Conservation (phyloP, 2,113 vertebrate genomes). For the Aldabrachelys gigantea region DNA sequence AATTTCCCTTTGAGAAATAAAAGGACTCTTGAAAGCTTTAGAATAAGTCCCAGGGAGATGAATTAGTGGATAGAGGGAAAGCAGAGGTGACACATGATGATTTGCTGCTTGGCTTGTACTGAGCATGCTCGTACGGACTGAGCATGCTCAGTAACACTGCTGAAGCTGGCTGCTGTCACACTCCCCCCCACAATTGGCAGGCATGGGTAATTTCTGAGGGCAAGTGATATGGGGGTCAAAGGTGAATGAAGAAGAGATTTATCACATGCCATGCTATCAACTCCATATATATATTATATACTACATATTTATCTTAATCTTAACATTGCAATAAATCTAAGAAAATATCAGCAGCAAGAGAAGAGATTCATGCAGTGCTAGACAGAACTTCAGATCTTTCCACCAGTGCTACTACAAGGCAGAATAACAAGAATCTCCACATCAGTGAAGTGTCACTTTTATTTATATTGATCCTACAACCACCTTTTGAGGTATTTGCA, state of each 20-base stretch:
- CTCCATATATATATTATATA: not conserved
- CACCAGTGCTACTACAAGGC: not conserved
- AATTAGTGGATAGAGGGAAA: not conserved
- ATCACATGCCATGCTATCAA: not conserved
- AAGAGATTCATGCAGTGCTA: not conserved
- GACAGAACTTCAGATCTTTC: not conserved
- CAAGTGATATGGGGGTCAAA: not conserved
- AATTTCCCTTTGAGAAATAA: not conserved
- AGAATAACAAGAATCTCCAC: not conserved
- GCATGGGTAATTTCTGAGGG: not conserved
- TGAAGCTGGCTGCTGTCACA: not conserved
- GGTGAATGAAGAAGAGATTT: not conserved
- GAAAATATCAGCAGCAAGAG: not conserved
- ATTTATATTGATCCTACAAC: conserved; percentile 43
- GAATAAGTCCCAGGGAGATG: not conserved
- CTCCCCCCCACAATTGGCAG: not conserved
- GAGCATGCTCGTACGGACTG: not conserved
- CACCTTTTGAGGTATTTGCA: conserved; percentile 29
- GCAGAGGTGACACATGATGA: not conserved
- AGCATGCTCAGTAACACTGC: not conserved
- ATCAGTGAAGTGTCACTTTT: conserved; percentile 16
- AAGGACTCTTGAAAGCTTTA: not conserved
- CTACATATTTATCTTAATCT: not conserved
- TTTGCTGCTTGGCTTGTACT: not conserved
- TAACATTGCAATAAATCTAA: not conserved